Percentiles rank a stretch among this genome's conserved stretches.
These are phyloP conservation scores for Microtus oregoni DNA, from an alignment of 2,113 vertebrate genomes.

Conservation along the genomic window DNA sequence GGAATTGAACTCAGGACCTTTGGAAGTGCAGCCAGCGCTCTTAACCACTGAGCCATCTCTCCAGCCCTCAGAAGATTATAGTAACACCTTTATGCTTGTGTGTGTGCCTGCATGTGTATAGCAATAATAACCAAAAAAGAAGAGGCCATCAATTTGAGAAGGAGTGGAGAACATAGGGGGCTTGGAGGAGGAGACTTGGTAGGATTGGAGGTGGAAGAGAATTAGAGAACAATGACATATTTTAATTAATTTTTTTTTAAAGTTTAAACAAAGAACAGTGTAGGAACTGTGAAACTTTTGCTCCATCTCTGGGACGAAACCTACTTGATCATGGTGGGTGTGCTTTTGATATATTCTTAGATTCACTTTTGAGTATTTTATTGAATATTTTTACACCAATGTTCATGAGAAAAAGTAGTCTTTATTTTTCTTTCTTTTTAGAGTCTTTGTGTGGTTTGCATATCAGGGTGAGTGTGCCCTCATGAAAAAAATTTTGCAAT, in stretches of 20 bases:
- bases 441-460: neutral
- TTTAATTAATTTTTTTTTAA: neutral
- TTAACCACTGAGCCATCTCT: no score
- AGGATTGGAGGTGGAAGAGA: neutral
- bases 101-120: neutral
- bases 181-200: neutral
- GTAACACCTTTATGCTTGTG: no score
- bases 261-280: neutral
- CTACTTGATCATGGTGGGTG: neutral
- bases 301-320: neutral
- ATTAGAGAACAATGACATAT: neutral
- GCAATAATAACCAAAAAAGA: neutral
- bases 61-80: no score
- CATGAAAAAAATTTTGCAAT: neutral
- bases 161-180: neutral
- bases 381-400: neutral
- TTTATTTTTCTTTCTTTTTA: neutral
- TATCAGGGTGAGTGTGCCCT: neutral
- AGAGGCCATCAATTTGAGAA: neutral
- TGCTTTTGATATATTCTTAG: neutral
- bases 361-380: neutral
- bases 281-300: neutral
- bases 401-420: neutral
- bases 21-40: no score
- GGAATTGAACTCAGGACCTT: no score